Evolutionary conservation across 2,888 invertebrate species (phyloP), one percentile per base, ranked within the genome.

Genomic region (Tuta absoluta): DNA sequence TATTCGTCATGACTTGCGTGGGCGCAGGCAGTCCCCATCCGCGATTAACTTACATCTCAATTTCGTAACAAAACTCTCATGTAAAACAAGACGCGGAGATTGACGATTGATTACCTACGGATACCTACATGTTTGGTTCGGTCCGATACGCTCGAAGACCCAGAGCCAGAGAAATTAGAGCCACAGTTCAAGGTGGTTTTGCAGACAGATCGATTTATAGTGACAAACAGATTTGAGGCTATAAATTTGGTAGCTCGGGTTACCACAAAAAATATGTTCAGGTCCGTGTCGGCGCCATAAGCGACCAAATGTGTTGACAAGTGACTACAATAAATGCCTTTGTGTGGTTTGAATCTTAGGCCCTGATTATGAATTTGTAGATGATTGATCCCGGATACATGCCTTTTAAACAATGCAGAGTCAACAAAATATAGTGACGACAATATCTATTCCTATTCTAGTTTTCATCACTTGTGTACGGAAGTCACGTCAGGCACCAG

Each of bases 81-180:
- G 85, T 86, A 85, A 88, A 81, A 81, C 77, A 82, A 87, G 78
- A 75, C 77, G 72, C 68, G 2, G 41, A 72, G 76, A 77, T 72
- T 77, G 75, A 79, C 80, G 84, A 85, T 84, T 84, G 84, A 88
- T 85, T 85, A 83, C 84, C 69, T 77, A 80, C 79, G 84, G 87
- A 85, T 85, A 83, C 84, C 69, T 77, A 80, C 79, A 87, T 83
- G 84, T 82, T 86, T 86, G 82, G 84, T 80, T 79, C 82, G 84
- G 83, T 84, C 79, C 78, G 90, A 84, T 87, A 85, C 88, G 87
- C 87, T 85, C 74, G 82, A 85, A 75, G 78, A 33, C 33, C 33
- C 33, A 79, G 84, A 85, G 83, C 80, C 75, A 78, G 79, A 79
- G 89, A 87, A 88, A 89, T 85, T 78, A 79, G 86, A 85, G 77